phyloP scores from a whole-genome alignment of 2,888 invertebrate species.

The Leptodirus hochenwartii region DNA sequence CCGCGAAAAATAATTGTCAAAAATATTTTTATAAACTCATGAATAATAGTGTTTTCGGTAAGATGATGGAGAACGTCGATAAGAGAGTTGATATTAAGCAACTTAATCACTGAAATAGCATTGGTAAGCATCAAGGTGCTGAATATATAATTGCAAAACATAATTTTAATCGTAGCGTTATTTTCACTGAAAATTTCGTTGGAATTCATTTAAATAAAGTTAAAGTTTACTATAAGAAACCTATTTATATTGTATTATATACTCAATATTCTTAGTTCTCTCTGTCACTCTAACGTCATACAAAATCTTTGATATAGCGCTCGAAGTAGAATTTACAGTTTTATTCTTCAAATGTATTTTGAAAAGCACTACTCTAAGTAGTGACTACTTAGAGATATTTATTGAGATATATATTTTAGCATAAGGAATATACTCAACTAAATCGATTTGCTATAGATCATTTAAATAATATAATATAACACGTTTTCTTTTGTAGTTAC shows the following conservation, averaged over 20 bases:
- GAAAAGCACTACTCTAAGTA: too few species aligned
- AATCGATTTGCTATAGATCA: too few species aligned
- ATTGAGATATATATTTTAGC: too few species aligned
- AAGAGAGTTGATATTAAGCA: constrained; percentile 21
- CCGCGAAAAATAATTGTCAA: constrained; percentile 9
- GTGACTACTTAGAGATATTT: too few species aligned
- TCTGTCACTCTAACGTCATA: too few species aligned
- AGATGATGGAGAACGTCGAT: constrained; percentile 25
- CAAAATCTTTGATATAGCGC: too few species aligned
- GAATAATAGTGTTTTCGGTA: constrained; percentile 20
- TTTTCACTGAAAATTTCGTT: constrained; percentile 21
- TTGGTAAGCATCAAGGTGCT: constrained; percentile 17
- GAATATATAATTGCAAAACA: constrained; percentile 18
- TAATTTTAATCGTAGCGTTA: constrained; percentile 17
- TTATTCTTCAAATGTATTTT: too few species aligned
- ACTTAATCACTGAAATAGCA: constrained; percentile 14
- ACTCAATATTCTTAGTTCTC: too few species aligned
- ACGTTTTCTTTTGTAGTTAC: too few species aligned
- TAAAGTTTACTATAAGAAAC: constrained; percentile 19
- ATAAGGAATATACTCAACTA: too few species aligned
- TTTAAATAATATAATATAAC: too few species aligned
- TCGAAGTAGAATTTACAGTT: too few species aligned
- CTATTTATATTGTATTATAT: constrained; percentile 24
- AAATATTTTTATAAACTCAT: constrained; percentile 17
- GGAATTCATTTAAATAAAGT: constrained; percentile 17